Base-by-base conservation (phyloP, 2,797 vertebrate species). In the Neostethus bicornis region DNA sequence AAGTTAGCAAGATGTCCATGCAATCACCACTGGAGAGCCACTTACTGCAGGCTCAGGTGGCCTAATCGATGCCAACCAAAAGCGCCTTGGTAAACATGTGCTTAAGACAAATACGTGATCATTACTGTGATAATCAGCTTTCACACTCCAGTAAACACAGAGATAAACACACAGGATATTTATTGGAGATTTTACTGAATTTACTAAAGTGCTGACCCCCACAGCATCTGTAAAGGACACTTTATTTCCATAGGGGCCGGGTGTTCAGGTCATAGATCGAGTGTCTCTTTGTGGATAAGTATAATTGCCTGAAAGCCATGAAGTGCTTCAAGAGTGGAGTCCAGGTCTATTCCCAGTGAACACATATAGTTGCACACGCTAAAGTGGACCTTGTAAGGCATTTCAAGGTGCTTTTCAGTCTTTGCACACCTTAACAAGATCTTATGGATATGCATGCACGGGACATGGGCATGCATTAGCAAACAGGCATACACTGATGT, bases 21-120 rank as follows among this genome's bases (percentile, higher is more conserved):
- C 69, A 70, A 72, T 76, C 61, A 64, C 75, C 75, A 80, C 86
- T 83, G 76, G 59, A 52, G 39, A 13, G 71, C 54, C 78, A 73
- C 61, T 77, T 73, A 81, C 48, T 65, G 65, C 61, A 43, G 65
- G 49, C 61, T 75, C 61, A 66, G 70, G 70, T 71, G 62, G 51
- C 31, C 64, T 53, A 77, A 83, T 77, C 62, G 35, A 82, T 75
- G 39, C 29, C 25, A 61, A 66, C 73, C 37, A 66, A 84, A 86
- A 56, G 16, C 69, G 48, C 76, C 38, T 43, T 19, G 70, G 58
- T 56, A 34, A 49, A 53, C 39, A 45, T 55, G 49, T 54, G 42
- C 10, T 28, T 9, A 12, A 70, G 42, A 52, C 25, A 57, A 58
- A 58, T 46, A 72, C 73, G 52, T 62, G 51, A 61, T 56, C 54